Conservation (phyloP, 1,140 invertebrate genomes). For the Geopemphigus sp. region DNA sequence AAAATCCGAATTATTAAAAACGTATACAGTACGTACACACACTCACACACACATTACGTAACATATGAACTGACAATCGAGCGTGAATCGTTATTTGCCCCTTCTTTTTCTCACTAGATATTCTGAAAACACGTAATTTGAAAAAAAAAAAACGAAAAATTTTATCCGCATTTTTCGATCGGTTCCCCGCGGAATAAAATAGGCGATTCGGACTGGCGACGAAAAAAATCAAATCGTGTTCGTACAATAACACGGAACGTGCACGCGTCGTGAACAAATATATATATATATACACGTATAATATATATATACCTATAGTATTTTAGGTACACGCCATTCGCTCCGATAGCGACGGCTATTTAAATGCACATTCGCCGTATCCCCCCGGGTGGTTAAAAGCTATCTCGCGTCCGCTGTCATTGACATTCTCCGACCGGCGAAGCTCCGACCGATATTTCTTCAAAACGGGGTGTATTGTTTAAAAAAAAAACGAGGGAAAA, state of each 20-base stretch:
- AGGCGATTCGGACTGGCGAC: background rate
- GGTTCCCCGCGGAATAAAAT: constrained; percentile 4
- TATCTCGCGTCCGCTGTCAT: constrained; percentile 9
- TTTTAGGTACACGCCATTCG: background rate
- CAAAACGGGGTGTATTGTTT: background rate
- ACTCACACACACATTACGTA: too few relatives aligned
- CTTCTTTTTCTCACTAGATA: too few relatives aligned
- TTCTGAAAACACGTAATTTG: too few relatives aligned
- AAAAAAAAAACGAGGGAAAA: background rate
- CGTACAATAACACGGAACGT: background rate
- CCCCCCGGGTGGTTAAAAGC: constrained; percentile 13
- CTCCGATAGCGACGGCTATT: constrained; percentile 1
- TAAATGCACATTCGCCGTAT: constrained; percentile 31
- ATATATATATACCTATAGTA: too few relatives aligned
- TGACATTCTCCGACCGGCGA: constrained; percentile 8
- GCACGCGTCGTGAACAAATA: background rate
- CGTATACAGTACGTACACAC: too few relatives aligned
- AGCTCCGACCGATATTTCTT: constrained; percentile 1
- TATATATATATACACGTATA: too few relatives aligned
- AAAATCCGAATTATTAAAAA: too few relatives aligned
- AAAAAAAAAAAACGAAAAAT: background rate
- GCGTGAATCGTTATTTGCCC: too few relatives aligned
- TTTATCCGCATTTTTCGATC: constrained; percentile 1
- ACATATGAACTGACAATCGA: too few relatives aligned
- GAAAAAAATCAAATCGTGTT: background rate